Evolutionary conservation across 2,113 vertebrate genomes (phyloP).

Genomic region (Catagonus wagneri): DNA sequence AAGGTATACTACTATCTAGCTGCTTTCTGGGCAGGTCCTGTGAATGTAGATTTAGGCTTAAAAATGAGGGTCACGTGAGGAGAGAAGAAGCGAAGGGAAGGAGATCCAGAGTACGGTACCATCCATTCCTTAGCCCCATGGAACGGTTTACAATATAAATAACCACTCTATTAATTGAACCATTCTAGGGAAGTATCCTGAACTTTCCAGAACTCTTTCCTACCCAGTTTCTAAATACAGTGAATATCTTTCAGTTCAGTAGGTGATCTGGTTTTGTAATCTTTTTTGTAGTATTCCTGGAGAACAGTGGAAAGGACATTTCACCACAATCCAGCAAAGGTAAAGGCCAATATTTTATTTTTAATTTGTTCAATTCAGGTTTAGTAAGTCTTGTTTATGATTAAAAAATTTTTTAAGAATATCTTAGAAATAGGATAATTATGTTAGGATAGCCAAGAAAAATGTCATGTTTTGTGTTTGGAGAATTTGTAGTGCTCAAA

Average conservation of each 20-base stretch:
- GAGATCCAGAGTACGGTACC: neutral
- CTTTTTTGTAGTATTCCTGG: slow-evolving; percentile 89
- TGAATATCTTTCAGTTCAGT: slow-evolving; percentile 57
- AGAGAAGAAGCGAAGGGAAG: neutral
- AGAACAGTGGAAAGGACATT: slow-evolving; percentile 91
- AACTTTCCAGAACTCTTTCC: slow-evolving; percentile 29
- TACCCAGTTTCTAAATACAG: slow-evolving; percentile 25
- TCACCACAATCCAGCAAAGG: slow-evolving; percentile 88
- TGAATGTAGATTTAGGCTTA: neutral
- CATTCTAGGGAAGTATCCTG: neutral
- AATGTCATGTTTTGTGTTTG: neutral
- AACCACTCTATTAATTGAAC: neutral
- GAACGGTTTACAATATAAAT: neutral
- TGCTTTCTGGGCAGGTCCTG: neutral
- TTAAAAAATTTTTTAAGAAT: neutral
- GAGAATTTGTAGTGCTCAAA: neutral
- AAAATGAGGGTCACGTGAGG: neutral
- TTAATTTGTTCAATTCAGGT: slow-evolving; percentile 24
- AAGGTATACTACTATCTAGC: neutral
- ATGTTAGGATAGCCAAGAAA: neutral
- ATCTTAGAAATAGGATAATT: slow-evolving; percentile 4
- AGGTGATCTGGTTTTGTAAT: slow-evolving; percentile 68
- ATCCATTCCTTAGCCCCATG: neutral
- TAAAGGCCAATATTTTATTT: slow-evolving; percentile 84
- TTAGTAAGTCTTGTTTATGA: neutral